phyloP scores from a whole-genome alignment of 2,113 vertebrate species.

The Amblyornis subalaris region DNA sequence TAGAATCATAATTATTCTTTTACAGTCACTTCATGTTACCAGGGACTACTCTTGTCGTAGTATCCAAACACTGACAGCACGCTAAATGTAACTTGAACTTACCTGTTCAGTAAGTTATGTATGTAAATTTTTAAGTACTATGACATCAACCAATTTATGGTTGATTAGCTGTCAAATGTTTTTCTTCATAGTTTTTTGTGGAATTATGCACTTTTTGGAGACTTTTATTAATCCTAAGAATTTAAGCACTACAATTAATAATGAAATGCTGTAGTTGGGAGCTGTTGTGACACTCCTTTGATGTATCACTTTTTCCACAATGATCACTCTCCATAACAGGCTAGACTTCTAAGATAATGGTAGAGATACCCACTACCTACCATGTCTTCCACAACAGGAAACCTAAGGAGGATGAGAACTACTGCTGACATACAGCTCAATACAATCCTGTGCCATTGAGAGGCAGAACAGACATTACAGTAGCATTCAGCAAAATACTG shows the following conservation, averaged over 20 bases:
- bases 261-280: not conserved
- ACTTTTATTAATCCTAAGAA: not conserved
- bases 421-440: not conserved
- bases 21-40: not conserved
- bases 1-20: not conserved
- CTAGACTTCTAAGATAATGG: not conserved
- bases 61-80: not conserved
- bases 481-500: not conserved
- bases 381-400: not conserved
- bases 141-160: not conserved
- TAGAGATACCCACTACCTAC: not conserved
- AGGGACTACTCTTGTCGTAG: not conserved
- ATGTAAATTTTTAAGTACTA: not conserved
- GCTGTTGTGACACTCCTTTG: not conserved
- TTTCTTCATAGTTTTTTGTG: not conserved
- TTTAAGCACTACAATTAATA: not conserved
- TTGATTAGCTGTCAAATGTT: not conserved
- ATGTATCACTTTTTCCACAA: not conserved
- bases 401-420: not conserved
- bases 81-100: not conserved
- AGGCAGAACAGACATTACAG: not conserved
- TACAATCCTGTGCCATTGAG: not conserved
- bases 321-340: not conserved
- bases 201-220: not conserved
- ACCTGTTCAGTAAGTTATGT: not conserved